These are phyloP conservation scores for Euleptes europaea DNA, from an alignment of 2,113 vertebrate species.

Conservation along the genomic window DNA sequence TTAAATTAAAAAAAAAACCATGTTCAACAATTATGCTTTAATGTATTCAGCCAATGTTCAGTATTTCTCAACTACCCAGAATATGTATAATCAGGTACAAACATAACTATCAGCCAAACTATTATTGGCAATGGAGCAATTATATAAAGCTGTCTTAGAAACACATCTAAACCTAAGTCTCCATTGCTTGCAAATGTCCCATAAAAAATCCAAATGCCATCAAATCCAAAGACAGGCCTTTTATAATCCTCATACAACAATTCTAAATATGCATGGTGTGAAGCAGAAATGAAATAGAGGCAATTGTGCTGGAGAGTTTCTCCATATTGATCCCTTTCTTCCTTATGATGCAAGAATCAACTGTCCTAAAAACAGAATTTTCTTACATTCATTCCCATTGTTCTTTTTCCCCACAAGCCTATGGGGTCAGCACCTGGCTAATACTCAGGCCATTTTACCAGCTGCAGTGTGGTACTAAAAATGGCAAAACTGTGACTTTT, in stretches of 20 bases:
- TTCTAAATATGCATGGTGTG: not conserved
- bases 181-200: conserved; percentile 1
- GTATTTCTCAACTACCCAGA: conserved; percentile 8
- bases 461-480: not conserved
- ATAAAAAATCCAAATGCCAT: not conserved
- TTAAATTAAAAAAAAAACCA: not conserved
- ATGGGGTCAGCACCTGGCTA: not conserved
- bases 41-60: not conserved
- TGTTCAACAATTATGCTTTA: not conserved
- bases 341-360: conserved; percentile 35
- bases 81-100: not conserved
- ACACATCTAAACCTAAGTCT: conserved; percentile 11
- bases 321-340: conserved; percentile 45
- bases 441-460: not conserved
- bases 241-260: not conserved
- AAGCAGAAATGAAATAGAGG: not conserved
- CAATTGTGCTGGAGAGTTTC: not conserved
- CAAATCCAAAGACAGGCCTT: not conserved
- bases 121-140: conserved; percentile 13
- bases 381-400: not conserved
- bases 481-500: not conserved
- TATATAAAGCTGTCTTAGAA: conserved; percentile 25
- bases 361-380: conserved; percentile 32
- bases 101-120: not conserved
- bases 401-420: not conserved